Evolutionary conservation across 2,797 vertebrate genomes (phyloP).

Genomic region (Sebastiscus tertius): DNA sequence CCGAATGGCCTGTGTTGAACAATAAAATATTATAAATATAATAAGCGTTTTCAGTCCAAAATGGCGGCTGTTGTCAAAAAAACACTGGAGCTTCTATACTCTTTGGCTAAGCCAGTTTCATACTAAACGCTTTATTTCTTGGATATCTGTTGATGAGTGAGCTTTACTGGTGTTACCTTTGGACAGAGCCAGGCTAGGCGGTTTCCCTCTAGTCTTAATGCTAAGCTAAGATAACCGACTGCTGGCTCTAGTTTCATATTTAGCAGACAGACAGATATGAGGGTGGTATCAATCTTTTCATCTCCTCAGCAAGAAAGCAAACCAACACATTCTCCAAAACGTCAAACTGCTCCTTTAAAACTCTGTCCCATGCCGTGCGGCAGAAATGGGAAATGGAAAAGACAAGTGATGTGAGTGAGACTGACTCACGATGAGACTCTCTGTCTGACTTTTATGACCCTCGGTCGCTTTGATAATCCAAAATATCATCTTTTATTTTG

Average conservation of each 20-base stretch:
- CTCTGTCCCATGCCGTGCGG: background rate
- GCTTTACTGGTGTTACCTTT: background rate
- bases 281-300: background rate
- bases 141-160: too few species aligned
- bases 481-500: conserved; percentile 14
- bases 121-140: too few species aligned
- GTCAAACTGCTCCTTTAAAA: background rate
- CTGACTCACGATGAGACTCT: conserved; percentile 26
- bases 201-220: background rate
- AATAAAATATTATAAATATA: too few species aligned
- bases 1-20: too few species aligned
- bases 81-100: too few species aligned
- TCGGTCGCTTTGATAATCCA: background rate
- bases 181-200: background rate
- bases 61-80: too few species aligned
- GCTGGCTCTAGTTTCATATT: background rate
- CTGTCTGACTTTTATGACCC: background rate
- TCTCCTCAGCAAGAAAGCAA: background rate
- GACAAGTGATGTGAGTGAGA: background rate
- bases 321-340: background rate
- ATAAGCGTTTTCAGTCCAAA: too few species aligned
- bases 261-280: background rate
- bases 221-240: background rate
- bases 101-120: too few species aligned
- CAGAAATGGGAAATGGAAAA: conserved; percentile 47